Evolutionary conservation across 2,888 invertebrate species (phyloP).

Genomic region (Acheta domesticus): DNA sequence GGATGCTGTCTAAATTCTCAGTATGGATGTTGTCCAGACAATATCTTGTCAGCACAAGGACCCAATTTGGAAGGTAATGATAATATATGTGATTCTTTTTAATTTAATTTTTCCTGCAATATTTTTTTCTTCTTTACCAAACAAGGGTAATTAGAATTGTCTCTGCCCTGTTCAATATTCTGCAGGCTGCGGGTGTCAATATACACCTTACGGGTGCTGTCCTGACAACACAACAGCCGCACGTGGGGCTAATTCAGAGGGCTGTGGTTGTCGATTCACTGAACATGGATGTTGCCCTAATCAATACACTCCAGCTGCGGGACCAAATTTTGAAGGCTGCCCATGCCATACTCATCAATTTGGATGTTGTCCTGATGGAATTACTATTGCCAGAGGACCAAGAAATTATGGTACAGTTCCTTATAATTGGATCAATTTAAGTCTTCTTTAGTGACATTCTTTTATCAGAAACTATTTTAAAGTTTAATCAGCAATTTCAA

Average conservation of each 20-base stretch:
- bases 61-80: slow-evolving; percentile 62
- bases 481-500: not conserved
- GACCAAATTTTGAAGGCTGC: slow-evolving; percentile 78
- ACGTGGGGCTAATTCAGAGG: slow-evolving; percentile 71
- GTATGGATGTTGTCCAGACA: slow-evolving; percentile 90
- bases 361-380: slow-evolving; percentile 86
- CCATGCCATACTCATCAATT: slow-evolving; percentile 80
- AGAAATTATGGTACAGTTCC: slow-evolving; percentile 56
- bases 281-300: slow-evolving; percentile 82
- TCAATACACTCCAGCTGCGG: slow-evolving; percentile 68
- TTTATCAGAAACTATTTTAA: not conserved
- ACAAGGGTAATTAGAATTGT: no score
- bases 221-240: slow-evolving; percentile 78
- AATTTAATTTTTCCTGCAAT: not conserved
- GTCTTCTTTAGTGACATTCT: not conserved
- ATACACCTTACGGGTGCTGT: slow-evolving; percentile 78
- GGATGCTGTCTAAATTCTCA: slow-evolving; percentile 74
- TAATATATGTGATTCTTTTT: slow-evolving; percentile 6
- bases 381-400: slow-evolving; percentile 70
- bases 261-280: slow-evolving; percentile 76
- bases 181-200: slow-evolving; percentile 73
- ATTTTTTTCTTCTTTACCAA: not conserved
- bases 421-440: no score
- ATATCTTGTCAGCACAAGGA: slow-evolving; percentile 76
- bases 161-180: no score